Base-by-base conservation (phyloP, 1,140 invertebrate genomes). In the Hylyphantes graminicola region DNA sequence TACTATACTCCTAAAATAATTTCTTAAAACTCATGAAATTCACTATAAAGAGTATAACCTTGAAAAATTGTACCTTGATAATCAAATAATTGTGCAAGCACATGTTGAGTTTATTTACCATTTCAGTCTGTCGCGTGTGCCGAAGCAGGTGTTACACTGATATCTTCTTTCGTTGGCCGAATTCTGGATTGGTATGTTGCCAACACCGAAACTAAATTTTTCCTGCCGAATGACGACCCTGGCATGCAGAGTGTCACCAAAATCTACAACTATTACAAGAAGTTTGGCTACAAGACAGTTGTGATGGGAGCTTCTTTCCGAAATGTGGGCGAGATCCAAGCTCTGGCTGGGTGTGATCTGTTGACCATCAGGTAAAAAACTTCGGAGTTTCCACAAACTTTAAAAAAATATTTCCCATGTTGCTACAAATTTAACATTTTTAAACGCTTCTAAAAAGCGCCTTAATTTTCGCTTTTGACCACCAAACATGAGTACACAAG, bases 251-350 rank as follows among this genome's bases (percentile, higher is more conserved):
- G 96, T 65, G 98, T 99, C 0, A 97, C 95, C 0, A 93, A 94
- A 87, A 98, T 99, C 84, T 99, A 97, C 91, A 99, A 99, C 90
- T 99, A 99, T 89, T 99, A 99, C 91, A 99, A 99, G 90, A 99
- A 99, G 89, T 97, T 95, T 90, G 95, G 93, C 9, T 97, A 99
- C 90, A 96, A 97, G 90, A 99, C 98, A 0, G 95, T 97, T 80
- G 97, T 99, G 0, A 99, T 99, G 98, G 98, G 98, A 35, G 98
- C 98, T 15, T 99, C 98, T 0, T 99, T 99, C 91, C 92, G 98
- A 83, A 99, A 99, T 91, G 93, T 93, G 68, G 94, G 94, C 63
- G 95, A 99, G 92, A 97, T 99, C 81, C 93, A 93, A 86, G 96
- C 95, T 70, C 91, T 99, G n/a, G 94, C 96, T 82, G 98, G 98